phyloP scores from a whole-genome alignment of 53 echinoderm and acorn worm genomes.

The Paelopatides confundens region DNA sequence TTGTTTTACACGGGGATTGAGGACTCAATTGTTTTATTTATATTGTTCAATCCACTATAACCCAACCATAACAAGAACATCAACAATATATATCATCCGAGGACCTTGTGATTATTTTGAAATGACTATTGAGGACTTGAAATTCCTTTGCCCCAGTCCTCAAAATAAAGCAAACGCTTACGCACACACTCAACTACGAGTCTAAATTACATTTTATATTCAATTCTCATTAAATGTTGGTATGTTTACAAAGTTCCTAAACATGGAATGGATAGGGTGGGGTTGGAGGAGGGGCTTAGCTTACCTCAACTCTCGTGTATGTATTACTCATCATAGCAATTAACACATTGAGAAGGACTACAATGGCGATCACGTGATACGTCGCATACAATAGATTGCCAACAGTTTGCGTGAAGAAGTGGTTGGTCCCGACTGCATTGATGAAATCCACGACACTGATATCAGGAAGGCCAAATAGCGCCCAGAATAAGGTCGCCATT shows the following conservation, averaged over 20 bases:
- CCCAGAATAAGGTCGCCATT: conserved; percentile 96
- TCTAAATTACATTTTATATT: too few relatives aligned
- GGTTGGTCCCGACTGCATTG: conserved; percentile 52
- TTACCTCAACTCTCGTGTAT: conserved; percentile 97
- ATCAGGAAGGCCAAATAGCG: conserved; percentile 91
- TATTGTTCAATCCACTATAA: too few relatives aligned
- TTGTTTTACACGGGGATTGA: too few relatives aligned
- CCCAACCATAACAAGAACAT: too few relatives aligned
- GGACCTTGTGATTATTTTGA: too few relatives aligned
- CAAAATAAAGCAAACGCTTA: too few relatives aligned
- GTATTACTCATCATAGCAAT: conserved; percentile 99
- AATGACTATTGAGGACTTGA: background rate
- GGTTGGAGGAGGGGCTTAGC: background rate
- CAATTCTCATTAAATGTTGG: too few relatives aligned
- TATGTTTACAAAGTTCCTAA: too few relatives aligned
- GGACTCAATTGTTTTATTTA: too few relatives aligned
- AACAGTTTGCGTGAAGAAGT: conserved; percentile 86
- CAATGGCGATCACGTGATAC: conserved; percentile 95
- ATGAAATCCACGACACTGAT: conserved; percentile 74
- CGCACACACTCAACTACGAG: too few relatives aligned
- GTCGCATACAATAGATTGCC: conserved; percentile 92
- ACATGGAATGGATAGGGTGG: background rate
- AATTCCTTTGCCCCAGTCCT: too few relatives aligned
- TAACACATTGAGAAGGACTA: conserved; percentile 93
- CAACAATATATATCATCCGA: too few relatives aligned